phyloP scores from a whole-genome alignment of 2,797 vertebrate genomes.

The Buphagus erythrorhynchus region DNA sequence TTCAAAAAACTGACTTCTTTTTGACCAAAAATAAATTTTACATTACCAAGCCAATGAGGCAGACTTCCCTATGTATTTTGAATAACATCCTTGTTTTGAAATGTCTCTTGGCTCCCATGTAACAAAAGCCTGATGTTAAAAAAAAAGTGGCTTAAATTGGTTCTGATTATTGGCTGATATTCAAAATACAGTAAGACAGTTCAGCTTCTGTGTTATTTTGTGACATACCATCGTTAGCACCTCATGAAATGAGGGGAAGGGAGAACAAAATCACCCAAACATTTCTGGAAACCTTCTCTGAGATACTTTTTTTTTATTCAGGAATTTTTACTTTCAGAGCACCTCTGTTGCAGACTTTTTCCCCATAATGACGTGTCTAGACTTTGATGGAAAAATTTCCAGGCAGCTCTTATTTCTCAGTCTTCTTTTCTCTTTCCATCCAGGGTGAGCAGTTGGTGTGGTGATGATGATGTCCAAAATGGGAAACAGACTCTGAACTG shows the following conservation, averaged over 20 bases:
- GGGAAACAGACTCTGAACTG: not conserved
- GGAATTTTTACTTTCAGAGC: not conserved
- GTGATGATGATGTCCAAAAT: not conserved
- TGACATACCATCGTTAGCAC: not conserved
- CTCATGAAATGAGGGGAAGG: not conserved
- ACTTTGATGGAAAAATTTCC: not conserved
- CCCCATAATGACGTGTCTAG: not conserved
- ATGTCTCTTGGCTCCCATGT: not conserved
- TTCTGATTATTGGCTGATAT: not conserved
- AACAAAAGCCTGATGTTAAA: not conserved
- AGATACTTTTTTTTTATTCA: not conserved
- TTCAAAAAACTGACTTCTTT: not conserved
- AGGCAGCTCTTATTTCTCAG: not conserved
- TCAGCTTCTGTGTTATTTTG: not conserved
- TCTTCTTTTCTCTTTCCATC: not conserved
- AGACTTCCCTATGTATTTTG: not conserved
- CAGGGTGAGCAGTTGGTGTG: not conserved
- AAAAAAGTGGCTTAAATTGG: not conserved
- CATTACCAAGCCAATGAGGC: not conserved
- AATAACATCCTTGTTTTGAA: slow-evolving; percentile 9
- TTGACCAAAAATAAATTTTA: not conserved
- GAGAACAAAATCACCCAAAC: not conserved
- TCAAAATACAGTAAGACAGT: not conserved
- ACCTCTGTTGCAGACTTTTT: not conserved
- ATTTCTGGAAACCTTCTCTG: not conserved